Evolutionary conservation across 2,888 invertebrate species (phyloP), one percentile per base, ranked within the genome.

Genomic region (Schizotus pectinicornis): DNA sequence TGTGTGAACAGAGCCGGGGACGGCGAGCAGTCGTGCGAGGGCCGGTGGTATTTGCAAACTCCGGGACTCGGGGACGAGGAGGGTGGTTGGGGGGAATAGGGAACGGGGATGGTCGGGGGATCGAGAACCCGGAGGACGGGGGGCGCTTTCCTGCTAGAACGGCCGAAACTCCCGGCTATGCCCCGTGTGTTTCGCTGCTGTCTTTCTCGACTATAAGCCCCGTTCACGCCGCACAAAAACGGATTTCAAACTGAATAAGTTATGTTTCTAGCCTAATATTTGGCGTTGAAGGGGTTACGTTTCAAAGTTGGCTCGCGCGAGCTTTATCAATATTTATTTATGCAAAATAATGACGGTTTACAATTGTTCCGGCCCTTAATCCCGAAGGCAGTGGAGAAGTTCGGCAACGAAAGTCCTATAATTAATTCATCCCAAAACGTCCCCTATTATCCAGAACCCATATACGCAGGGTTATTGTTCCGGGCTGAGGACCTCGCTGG

Each of bases 1-100:
- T 72, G 72, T 70, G 66, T 68, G 70, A 67, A 64, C 63, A 64
- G 63, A 60, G 59, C 53, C 53, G 54, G 49, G 61, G 56, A 50
- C 56, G 56, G 50, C 56, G 38, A 45, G 56, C 50, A 56, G 50
- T 56, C 56, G 56, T 56, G 50, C 56, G 56, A 56, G 59, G 62
- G 56, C 62, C 62, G 60, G 54, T 57, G 62, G 60, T 63, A 63
- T 63, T 63, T 60, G 62, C 60, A 58, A 61, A 58, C 61, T 53
- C 34, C 43, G 39, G 37, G 36, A 33, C 31, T 33, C 1, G 39
- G 39, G 12, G 38, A 7, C 22, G 31, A 42, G 14, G 56, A 47
- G 56, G 49, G 56, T 35, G 38, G 62, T 35, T 41, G 14, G n/a
- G 6, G 45, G 7, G 13, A 14, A 36, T 30, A 37, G 48, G 31